phyloP scores from a whole-genome alignment of 2,113 vertebrate species.

The Lanius collurio region DNA sequence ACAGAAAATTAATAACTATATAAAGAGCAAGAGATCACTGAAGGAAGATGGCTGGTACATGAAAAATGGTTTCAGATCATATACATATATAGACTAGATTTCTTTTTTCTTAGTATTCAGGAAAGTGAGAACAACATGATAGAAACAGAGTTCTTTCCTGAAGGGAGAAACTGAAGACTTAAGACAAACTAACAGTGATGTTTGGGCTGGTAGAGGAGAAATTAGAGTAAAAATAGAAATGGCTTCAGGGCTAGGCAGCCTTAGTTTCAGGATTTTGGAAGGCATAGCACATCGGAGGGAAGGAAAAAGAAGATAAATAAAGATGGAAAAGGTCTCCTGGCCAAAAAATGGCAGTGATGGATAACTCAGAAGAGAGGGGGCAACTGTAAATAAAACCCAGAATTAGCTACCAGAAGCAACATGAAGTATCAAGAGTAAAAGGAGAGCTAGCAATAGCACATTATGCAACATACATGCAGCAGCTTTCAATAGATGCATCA shows the following conservation, averaged over 20 bases:
- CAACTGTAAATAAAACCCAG: neutral
- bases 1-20: neutral
- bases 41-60: neutral
- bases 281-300: neutral
- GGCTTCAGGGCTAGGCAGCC: neutral
- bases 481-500: neutral
- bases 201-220: neutral
- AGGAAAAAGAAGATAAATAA: neutral
- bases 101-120: neutral
- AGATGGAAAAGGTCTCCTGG: neutral
- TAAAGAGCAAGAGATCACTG: neutral
- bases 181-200: neutral
- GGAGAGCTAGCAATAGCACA: neutral
- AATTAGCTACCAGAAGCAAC: neutral
- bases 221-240: slow-evolving; percentile 33
- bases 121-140: neutral
- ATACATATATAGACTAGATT: neutral
- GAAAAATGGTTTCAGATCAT: neutral
- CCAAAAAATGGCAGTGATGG: neutral
- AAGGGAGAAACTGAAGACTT: slow-evolving; percentile 11
- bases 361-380: neutral
- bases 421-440: neutral
- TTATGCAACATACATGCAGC: neutral
- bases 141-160: slow-evolving; percentile 7
- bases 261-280: neutral